Evolutionary conservation across 1,140 invertebrate species (phyloP), one percentile per base, ranked within the genome.

Genomic region (Diorhabda sublineata): DNA sequence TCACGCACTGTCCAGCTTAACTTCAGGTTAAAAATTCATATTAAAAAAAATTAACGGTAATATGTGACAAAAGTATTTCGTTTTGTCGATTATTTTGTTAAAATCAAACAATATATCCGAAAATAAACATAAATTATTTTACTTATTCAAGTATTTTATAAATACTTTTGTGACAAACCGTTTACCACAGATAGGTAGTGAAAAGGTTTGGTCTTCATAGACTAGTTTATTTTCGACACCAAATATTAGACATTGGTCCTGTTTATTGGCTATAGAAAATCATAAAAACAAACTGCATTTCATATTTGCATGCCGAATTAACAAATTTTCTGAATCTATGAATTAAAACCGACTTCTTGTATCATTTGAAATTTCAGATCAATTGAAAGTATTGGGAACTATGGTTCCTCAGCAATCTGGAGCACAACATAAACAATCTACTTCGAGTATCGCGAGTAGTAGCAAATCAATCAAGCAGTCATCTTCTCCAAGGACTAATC

Each of bases 371-470:
- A 41, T 44, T 58, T 42, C 43, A 45, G 69, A 71, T n/a, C 72
- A 73, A 60, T 56, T 71, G 42, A 73, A 75, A 60, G 70, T 65
- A 69, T 58, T 75, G 45, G 67, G 67, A 45, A 70, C 56, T 5
- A 56, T 73, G 66, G 45, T 73, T 45, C 71, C 71, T 6, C 66
- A 66, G 8, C 26, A 58, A 26, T 3, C 26, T 9, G 58, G 3
- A 60, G 2, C 42, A 0, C 26, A 11, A 8, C 26, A 60, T 60
- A 62, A 62, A 62, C 42, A 11, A 4, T 8, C 64, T 42, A 57
- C 64, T 62, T 52, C 47, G 3, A 52, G 47, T 52, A n/a, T 4
- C 47, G 6, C 47, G 47, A 52, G 47, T 52, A 52, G 26, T 26
- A 62, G 61, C 43, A 62, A 42, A 4, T 7, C 7, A 4, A 62